Conservation (phyloP, 2,113 vertebrate genomes). For the Gnathonemus echidnorhynchus region DNA sequence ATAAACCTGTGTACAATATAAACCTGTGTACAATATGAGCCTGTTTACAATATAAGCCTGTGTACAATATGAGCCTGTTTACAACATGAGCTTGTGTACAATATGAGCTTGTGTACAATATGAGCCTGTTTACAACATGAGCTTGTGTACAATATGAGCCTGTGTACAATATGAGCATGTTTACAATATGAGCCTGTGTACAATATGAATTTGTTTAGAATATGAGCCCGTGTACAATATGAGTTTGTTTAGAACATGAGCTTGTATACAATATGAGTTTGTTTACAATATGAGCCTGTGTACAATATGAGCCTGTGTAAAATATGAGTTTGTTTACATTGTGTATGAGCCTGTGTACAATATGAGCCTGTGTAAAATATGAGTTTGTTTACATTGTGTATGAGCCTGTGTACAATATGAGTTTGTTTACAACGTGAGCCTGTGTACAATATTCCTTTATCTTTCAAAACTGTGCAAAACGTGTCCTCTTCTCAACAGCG, state of each 20-base stretch:
- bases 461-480: too few relatives aligned
- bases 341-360: too few relatives aligned
- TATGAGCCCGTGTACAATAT: background rate
- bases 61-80: background rate
- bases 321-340: too few relatives aligned
- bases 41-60: background rate
- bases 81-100: background rate
- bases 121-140: background rate
- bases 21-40: background rate
- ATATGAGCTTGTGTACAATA: background rate
- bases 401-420: too few relatives aligned
- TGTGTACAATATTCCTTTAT: background rate
- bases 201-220: background rate
- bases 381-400: too few relatives aligned
- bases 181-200: background rate
- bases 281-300: too few relatives aligned
- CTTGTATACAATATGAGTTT: background rate
- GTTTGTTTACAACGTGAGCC: too few relatives aligned
- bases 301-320: too few relatives aligned
- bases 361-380: too few relatives aligned
- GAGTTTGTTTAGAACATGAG: background rate
- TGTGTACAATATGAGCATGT: background rate
- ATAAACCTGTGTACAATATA: background rate
- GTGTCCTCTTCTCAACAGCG: too few relatives aligned
- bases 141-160: background rate